Evolutionary conservation across 2,113 vertebrate species (phyloP).

Genomic region (Trogon surrucura): DNA sequence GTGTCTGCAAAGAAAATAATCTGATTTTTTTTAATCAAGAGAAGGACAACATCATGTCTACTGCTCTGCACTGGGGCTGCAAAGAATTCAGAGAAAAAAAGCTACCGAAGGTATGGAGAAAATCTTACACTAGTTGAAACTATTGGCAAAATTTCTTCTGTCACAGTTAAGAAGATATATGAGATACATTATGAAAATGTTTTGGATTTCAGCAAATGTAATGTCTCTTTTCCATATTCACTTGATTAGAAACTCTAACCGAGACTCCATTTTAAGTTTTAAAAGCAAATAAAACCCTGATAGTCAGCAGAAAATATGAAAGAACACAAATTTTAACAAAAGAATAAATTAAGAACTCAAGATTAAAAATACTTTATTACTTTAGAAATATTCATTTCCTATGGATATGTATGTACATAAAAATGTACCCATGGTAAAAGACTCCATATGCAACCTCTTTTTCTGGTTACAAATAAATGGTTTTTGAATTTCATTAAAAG

Average conservation of each 20-base stretch:
- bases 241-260: not conserved
- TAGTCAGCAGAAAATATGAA: not conserved
- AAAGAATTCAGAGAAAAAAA: not conserved
- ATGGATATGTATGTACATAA: not conserved
- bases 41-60: not conserved
- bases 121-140: not conserved
- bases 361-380: not conserved
- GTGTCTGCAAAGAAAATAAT: not conserved
- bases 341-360: not conserved
- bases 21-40: not conserved
- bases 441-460: not conserved
- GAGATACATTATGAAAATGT: not conserved
- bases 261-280: not conserved
- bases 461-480: not conserved
- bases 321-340: not conserved
- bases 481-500: not conserved
- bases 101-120: not conserved
- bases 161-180: not conserved
- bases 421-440: not conserved
- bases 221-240: not conserved
- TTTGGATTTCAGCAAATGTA: not conserved
- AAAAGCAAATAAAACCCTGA: not conserved
- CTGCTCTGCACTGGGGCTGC: not conserved
- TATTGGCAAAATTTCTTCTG: not conserved
- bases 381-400: not conserved